Evolutionary conservation across 2,888 invertebrate species (phyloP).

Genomic region (Strigamia transsilvanica): DNA sequence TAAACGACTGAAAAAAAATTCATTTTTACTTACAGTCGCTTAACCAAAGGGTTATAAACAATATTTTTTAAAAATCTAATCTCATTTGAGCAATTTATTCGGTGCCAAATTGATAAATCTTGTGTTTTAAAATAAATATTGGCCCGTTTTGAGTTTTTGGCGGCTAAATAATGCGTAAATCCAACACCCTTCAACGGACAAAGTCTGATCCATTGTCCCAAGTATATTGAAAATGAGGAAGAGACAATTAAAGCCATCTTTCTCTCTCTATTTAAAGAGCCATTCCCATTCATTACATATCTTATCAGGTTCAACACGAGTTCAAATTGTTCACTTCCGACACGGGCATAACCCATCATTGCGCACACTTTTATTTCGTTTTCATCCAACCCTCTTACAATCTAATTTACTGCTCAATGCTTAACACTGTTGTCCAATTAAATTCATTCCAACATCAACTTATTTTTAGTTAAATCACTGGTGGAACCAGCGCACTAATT

Average conservation of each 20-base stretch:
- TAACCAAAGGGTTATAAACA: too few relatives aligned
- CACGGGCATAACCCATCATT: conserved; percentile 47
- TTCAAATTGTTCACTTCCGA: conserved; percentile 49
- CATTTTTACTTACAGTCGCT: too few relatives aligned
- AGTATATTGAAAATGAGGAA: conserved; percentile 49
- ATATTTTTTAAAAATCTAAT: background rate
- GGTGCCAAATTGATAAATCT: background rate
- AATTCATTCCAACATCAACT: background rate
- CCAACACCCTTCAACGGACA: conserved; percentile 27
- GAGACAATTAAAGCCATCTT: conserved; percentile 46
- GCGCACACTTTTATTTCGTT: conserved; percentile 49
- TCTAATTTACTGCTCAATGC: conserved; percentile 41
- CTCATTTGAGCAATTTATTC: background rate
- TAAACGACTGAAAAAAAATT: too few relatives aligned
- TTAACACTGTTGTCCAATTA: background rate
- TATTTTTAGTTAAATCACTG: background rate
- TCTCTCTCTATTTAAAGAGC: conserved; percentile 46
- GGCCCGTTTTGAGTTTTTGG: background rate
- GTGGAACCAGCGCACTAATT: background rate
- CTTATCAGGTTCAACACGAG: conserved; percentile 49
- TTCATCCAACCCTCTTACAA: conserved; percentile 38
- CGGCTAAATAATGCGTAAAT: background rate
- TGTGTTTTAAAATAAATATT: background rate
- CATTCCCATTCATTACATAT: conserved; percentile 49
- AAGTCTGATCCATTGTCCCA: conserved; percentile 40